Evolutionary conservation across 2,797 vertebrate species (phyloP).

Genomic region (Mallotus villosus): DNA sequence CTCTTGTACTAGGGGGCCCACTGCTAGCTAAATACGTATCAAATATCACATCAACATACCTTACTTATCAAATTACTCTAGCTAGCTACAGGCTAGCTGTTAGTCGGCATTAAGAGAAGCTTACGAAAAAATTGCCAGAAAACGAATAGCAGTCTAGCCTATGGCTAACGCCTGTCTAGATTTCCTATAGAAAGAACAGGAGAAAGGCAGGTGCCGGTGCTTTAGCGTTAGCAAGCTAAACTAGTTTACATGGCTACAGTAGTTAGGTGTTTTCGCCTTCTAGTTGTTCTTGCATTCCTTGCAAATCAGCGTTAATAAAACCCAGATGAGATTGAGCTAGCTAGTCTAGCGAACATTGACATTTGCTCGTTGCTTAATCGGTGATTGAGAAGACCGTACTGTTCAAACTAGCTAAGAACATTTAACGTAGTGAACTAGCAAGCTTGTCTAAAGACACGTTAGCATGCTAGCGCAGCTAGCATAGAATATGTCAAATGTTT

Average conservation of each 20-base stretch:
- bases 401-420: not conserved
- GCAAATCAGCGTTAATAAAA: too few species aligned
- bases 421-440: not conserved
- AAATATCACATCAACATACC: not conserved
- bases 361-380: not conserved
- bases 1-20: too few species aligned
- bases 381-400: not conserved
- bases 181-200: too few species aligned
- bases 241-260: not conserved
- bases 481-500: conserved; percentile 39
- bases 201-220: too few species aligned
- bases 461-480: conserved; percentile 41
- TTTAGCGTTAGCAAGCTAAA: too few species aligned
- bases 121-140: not conserved
- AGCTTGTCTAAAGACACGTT: conserved; percentile 11
- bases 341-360: not conserved
- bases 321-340: not conserved
- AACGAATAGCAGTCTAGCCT: not conserved
- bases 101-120: not conserved
- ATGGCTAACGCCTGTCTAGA: too few species aligned
- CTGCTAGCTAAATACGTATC: too few species aligned
- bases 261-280: not conserved
- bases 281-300: too few species aligned
- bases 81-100: not conserved
- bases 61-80: not conserved